These are phyloP conservation scores for Cerastis rubricosa DNA, from an alignment of 2,888 invertebrate species.

Conservation along the genomic window DNA sequence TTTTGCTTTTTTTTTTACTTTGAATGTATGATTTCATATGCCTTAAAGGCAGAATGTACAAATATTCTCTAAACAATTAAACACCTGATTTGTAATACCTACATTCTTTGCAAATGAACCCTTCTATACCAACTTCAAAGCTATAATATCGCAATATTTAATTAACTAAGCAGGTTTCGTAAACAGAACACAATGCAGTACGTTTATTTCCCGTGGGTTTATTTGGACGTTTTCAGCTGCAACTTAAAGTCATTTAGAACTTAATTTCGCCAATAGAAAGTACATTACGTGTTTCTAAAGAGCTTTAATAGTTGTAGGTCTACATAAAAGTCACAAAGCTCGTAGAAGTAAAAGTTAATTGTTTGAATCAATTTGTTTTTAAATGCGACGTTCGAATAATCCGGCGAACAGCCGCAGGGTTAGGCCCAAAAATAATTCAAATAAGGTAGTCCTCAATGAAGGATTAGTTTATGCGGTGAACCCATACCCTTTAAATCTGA, in stretches of 20 bases:
- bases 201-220: conserved; percentile 57
- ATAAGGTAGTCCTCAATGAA: conserved; percentile 79
- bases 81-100: neutral
- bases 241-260: conserved; percentile 51
- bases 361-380: conserved; percentile 68
- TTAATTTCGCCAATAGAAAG: conserved; percentile 15
- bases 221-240: conserved; percentile 38
- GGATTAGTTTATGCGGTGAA: conserved; percentile 86
- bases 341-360: conserved; percentile 62
- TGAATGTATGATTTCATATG: neutral
- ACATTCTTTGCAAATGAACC: neutral
- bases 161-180: conserved; percentile 44
- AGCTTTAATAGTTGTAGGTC: conserved; percentile 38
- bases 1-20: neutral
- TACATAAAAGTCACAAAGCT: conserved; percentile 37
- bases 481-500: conserved; percentile 86
- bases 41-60: neutral
- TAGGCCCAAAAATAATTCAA: conserved; percentile 80
- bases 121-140: neutral
- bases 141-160: conserved; percentile 14
- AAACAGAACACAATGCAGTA: conserved; percentile 43
- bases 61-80: neutral
- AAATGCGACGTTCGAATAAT: conserved; percentile 69
- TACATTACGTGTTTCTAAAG: conserved; percentile 22
- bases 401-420: conserved; percentile 67